phyloP scores from a whole-genome alignment of 2,888 invertebrate genomes.

The Linyphia triangularis region DNA sequence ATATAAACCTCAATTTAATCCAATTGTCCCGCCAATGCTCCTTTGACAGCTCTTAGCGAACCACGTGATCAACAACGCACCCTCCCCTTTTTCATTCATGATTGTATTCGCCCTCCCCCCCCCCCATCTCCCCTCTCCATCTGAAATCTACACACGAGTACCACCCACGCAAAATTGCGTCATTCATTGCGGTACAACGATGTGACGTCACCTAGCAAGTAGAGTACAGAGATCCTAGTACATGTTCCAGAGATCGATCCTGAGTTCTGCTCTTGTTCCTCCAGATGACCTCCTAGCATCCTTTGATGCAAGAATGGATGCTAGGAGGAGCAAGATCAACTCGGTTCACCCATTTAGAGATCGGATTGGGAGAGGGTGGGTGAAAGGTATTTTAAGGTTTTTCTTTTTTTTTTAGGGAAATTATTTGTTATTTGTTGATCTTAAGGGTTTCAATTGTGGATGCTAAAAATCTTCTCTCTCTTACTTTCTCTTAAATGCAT shows the following conservation, averaged over 20 bases:
- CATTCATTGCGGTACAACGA: slow-evolving; percentile 68
- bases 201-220: slow-evolving; percentile 52
- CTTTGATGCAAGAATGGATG: not conserved
- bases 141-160: slow-evolving; percentile 35
- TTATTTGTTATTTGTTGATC: no score
- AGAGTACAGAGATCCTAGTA: not conserved
- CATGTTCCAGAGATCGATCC: slow-evolving; percentile 54
- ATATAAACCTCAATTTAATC: no score
- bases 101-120: slow-evolving; percentile 18
- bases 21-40: not conserved
- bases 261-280: not conserved
- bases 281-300: slow-evolving; percentile 32
- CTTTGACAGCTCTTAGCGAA: not conserved
- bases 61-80: slow-evolving; percentile 16
- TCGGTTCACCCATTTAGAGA: no score
- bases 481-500: no score
- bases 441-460: no score
- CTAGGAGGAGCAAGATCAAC: no score
- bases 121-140: not conserved
- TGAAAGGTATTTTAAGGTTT: no score
- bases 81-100: slow-evolving; percentile 63
- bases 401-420: no score
- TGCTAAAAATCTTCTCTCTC: no score
- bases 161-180: slow-evolving; percentile 59
- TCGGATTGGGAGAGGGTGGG: no score